phyloP scores from a whole-genome alignment of 2,888 invertebrate genomes.

The Esperia sulphurella region DNA sequence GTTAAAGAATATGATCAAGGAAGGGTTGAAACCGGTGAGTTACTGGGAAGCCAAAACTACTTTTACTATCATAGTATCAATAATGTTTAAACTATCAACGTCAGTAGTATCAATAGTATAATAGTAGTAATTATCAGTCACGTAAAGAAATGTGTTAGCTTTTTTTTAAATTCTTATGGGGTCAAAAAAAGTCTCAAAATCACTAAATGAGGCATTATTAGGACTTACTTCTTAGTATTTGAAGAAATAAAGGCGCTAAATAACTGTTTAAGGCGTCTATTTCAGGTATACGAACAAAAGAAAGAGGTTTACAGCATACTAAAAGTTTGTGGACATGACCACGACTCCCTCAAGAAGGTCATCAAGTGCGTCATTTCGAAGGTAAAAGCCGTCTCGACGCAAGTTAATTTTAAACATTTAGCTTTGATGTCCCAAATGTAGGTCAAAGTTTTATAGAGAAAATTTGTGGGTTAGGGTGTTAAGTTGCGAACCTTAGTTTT shows the following conservation, averaged over 20 bases:
- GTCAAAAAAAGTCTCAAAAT: too few relatives aligned
- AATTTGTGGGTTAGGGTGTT: not conserved
- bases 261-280: constrained; percentile 12
- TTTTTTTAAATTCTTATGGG: too few relatives aligned
- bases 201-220: too few relatives aligned
- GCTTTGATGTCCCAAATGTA: not conserved
- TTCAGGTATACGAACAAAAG: constrained; percentile 59
- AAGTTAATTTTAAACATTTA: not conserved
- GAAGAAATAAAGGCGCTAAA: too few relatives aligned
- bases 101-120: too few relatives aligned
- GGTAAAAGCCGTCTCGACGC: constrained; percentile 29
- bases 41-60: too few relatives aligned
- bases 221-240: too few relatives aligned
- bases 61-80: too few relatives aligned
- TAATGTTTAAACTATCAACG: too few relatives aligned
- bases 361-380: constrained; percentile 72
- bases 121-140: too few relatives aligned
- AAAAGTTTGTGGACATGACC: constrained; percentile 67
- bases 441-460: not conserved
- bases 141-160: too few relatives aligned
- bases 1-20: constrained; percentile 56
- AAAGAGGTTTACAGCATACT: constrained; percentile 53
- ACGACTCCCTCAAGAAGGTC: constrained; percentile 67
- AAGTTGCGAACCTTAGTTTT: too few relatives aligned
- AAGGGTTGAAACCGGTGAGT: constrained; percentile 52